Conservation (phyloP, 2,888 invertebrate species). For the Drosophila mimetica region DNA sequence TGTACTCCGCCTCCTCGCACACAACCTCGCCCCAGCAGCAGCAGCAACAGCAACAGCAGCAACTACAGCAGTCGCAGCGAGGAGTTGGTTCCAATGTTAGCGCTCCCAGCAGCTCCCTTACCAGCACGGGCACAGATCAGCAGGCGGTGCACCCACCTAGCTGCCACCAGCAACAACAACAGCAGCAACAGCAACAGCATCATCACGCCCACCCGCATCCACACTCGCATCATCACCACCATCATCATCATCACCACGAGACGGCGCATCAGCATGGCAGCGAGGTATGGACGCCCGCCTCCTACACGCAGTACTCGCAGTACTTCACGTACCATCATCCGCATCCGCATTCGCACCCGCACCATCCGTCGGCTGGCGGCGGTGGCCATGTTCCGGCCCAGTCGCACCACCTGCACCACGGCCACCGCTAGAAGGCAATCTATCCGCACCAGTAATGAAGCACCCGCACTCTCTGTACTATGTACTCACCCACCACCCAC, state of each 20-base stretch:
- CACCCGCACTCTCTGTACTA: constrained; percentile 33
- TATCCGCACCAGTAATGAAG: constrained; percentile 38
- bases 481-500: constrained; percentile 20
- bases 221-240: constrained; percentile 57
- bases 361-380: constrained; percentile 69
- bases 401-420: constrained; percentile 82
- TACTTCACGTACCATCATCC: constrained; percentile 87
- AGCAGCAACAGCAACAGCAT: constrained; percentile 41
- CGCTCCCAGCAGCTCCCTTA: constrained; percentile 73
- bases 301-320: constrained; percentile 87
- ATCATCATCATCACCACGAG: constrained; percentile 59
- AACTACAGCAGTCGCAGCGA: constrained; percentile 51
- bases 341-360: constrained; percentile 81
- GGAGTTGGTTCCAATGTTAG: constrained; percentile 57
- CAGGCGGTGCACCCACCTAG: constrained; percentile 46
- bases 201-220: constrained; percentile 53
- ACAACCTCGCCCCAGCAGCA: constrained; percentile 81
- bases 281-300: constrained; percentile 87
- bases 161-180: constrained; percentile 46
- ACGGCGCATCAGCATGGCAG: constrained; percentile 77
- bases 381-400: constrained; percentile 61
- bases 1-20: constrained; percentile 81
- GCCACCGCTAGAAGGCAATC: constrained; percentile 81
- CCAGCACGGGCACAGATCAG: constrained; percentile 50
- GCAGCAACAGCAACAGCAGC: constrained; percentile 40